Percentiles rank a stretch among this genome's conserved stretches.
Conservation (phyloP, 1,140 invertebrate species). For the Lordiphosa clarofinis region DNA sequence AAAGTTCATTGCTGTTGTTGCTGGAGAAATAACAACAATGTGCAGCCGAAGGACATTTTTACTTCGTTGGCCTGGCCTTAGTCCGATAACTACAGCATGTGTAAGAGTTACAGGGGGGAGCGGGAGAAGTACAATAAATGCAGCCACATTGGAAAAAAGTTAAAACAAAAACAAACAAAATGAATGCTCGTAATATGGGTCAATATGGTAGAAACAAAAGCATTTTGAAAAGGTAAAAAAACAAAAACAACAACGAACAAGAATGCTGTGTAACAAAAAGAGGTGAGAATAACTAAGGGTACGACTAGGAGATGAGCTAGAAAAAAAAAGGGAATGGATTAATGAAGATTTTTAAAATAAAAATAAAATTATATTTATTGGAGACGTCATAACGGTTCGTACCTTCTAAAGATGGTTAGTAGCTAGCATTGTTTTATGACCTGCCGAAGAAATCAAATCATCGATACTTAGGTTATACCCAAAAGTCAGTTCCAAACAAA, state of each 20-base stretch:
- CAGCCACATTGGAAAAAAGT: slow-evolving; percentile 31
- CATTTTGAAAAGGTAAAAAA: slow-evolving; percentile 36
- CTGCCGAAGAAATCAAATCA: no score
- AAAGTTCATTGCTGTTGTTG: slow-evolving; percentile 45
- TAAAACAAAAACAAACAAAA: slow-evolving; percentile 26
- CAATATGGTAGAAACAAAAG: slow-evolving; percentile 65
- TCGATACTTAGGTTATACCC: no score
- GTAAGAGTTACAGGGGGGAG: not conserved
- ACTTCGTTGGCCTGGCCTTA: slow-evolving; percentile 6
- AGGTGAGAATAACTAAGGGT: not conserved
- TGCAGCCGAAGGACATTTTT: slow-evolving; percentile 62
- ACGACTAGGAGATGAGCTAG: not conserved
- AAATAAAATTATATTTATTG: no score
- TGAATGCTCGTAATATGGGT: slow-evolving; percentile 61
- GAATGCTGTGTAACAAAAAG: slow-evolving; percentile 20
- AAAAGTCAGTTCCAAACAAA: no score
- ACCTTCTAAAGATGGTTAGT: no score
- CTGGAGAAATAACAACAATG: slow-evolving; percentile 52
- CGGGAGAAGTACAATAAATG: slow-evolving; percentile 35
- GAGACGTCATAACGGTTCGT: no score
- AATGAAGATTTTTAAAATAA: no score
- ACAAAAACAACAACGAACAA: slow-evolving; percentile 29
- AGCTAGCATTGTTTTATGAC: no score
- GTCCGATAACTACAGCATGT: slow-evolving; percentile 18
- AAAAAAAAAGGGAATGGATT: not conserved